Evolutionary conservation across 2,113 vertebrate genomes (phyloP), one percentile per base, ranked within the genome.

Genomic region (Tragelaphus strepsiceros): DNA sequence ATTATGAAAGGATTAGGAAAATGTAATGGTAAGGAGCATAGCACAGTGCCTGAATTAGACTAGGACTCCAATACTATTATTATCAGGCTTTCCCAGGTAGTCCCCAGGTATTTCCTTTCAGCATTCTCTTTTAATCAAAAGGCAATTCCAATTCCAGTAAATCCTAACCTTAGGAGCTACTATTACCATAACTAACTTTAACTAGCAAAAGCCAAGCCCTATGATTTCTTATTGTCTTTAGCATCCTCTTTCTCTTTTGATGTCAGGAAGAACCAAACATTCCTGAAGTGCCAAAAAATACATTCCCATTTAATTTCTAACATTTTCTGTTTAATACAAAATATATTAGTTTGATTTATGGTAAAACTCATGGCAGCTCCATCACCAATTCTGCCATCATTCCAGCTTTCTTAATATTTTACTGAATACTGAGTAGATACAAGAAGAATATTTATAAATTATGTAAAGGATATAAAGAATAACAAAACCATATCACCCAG

Each of bases 251-350:
- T 92, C 82, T 15, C 49, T 61, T 95, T 74, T 64, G 26, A 19
- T 54, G 35, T 95, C 96, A 95, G 51, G 43, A 89, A 97, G 26
- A 97, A 96, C 2, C 17, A 59, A 96, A 96, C 17, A 77, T 88
- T 80, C 13, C 22, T 88, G 39, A 58, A 77, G 22, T 95, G 32
- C 59, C 89, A 94, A 96, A 74, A 91, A 89, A 83, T 90, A 6
- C 59, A 90, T 91, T 96, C 9, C 43, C 77, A 81, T 91, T 95
- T 91, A 61, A 96, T 58, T 93, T 94, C 74, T 82, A 83, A 54
- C n/a, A 46, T 86, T 85, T 96, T 96, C 77, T 88, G 9, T 78
- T 91, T 83, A 78, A 87, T 22, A 51, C 61, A 96, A 91, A 56
- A 96, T 58, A 88, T 30, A 93, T 35, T 92, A 87, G 89, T 22